Base-by-base conservation (phyloP, 2,888 invertebrate species). In the Crematogaster levior region DNA sequence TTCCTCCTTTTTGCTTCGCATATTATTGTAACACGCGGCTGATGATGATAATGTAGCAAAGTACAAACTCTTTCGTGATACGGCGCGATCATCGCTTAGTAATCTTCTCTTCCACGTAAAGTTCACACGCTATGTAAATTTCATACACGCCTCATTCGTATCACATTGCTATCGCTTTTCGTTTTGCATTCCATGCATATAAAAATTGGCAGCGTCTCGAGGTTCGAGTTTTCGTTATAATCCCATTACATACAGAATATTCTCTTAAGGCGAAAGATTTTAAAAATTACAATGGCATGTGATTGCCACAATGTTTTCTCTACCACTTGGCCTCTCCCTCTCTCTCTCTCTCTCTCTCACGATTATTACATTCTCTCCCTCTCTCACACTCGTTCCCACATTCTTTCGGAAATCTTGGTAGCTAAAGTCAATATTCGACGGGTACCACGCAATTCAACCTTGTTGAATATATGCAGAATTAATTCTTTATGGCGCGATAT, bases 201-300 rank as follows among this genome's bases (percentile, higher is more conserved):
- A 90, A 86, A 90, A 81, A 89, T 88, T 91, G 90, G 91, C 91
- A 91, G 90, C 90, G 86, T 90, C 84, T 81, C 61, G 56, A 89
- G 79, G 86, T 89, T 84, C n/a, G 58, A 77, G 85, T 84, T 84
- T 72, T 51, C 74, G 40, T 81, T 70, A 73, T 63, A 82, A 80
- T 84, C 66, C 70, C 63, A 30, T 82, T 85, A 68, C 63, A 48
- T 72, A 83, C 34, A 48, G 66, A 63, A 82, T 66, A 77, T 83
- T 72, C 63, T 84, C 75, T 81, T 75, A 84, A 84, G 72, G 84
- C 75, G 83, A 85, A 81, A 84, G 79, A 66, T 81, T 86, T 86
- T 72, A 89, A 89, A 90, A 91, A 86, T 87, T 81, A 85, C 83
- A 88, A 58, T 86, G 88, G 86, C 88, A 89, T 91, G 89, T 48